Conservation (phyloP, 2,113 vertebrate species). For the Misgurnus anguillicaudatus region DNA sequence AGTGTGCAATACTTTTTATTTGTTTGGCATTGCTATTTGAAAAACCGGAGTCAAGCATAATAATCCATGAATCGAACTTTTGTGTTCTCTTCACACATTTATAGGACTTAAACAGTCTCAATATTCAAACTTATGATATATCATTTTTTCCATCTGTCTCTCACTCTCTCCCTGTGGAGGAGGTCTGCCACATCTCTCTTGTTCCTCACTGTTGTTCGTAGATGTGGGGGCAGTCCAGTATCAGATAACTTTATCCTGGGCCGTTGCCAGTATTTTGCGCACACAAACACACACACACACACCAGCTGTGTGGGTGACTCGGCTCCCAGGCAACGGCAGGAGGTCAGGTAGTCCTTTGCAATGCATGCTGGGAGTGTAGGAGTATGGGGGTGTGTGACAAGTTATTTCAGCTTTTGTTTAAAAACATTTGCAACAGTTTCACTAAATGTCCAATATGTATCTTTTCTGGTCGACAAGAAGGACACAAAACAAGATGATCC, state of each 20-base stretch:
- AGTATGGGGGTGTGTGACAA: conserved; percentile 57
- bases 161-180: conserved; percentile 24
- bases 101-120: conserved; percentile 2
- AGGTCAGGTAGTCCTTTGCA: conserved; percentile 59
- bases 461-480: conserved; percentile 5
- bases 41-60: conserved; percentile 30
- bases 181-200: conserved; percentile 33
- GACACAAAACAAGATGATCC: not conserved
- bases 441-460: conserved; percentile 40
- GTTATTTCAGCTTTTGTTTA: conserved; percentile 57
- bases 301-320: conserved; percentile 61
- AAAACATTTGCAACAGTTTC: conserved; percentile 50
- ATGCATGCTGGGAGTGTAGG: conserved; percentile 58
- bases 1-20: conserved; percentile 29
- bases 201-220: conserved; percentile 40
- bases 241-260: conserved; percentile 53
- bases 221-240: conserved; percentile 54
- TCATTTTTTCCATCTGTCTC: conserved; percentile 31
- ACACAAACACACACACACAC: conserved; percentile 37
- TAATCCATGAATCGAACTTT: conserved; percentile 1
- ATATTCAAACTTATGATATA: conserved; percentile 14
- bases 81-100: conserved; percentile 35
- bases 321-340: conserved; percentile 53
- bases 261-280: conserved; percentile 49
- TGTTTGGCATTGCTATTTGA: conserved; percentile 32